phyloP scores from a whole-genome alignment of 2,888 invertebrate species.

The Drosophila fungiperda region DNA sequence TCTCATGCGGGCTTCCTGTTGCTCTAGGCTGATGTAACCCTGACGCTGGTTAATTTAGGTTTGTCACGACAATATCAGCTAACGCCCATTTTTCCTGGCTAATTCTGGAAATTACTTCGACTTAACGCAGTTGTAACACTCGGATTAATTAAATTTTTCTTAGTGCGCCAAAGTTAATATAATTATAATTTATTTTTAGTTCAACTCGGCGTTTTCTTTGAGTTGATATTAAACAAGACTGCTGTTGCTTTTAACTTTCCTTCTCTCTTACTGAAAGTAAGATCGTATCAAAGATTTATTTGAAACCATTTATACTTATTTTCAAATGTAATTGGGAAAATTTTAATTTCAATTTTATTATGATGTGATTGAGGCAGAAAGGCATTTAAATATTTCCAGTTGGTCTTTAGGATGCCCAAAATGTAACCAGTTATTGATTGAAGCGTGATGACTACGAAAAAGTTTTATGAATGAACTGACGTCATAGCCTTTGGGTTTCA shows the following conservation, averaged over 20 bases:
- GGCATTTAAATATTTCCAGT: background rate
- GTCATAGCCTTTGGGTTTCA: slow-evolving; percentile 4
- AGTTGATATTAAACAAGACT: slow-evolving; percentile 25
- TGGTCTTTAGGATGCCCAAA: background rate
- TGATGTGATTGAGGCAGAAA: background rate
- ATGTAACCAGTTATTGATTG: slow-evolving; percentile 56
- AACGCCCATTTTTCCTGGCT: slow-evolving; percentile 33
- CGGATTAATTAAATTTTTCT: slow-evolving; percentile 72
- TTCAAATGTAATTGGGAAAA: background rate
- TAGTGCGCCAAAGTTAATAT: slow-evolving; percentile 19
- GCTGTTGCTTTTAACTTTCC: slow-evolving; percentile 5
- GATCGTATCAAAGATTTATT: background rate
- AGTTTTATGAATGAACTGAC: slow-evolving; percentile 56
- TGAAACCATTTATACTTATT: background rate
- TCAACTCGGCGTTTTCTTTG: slow-evolving; percentile 15
- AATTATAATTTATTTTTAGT: slow-evolving; percentile 47
- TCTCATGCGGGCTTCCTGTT: slow-evolving; percentile 5
- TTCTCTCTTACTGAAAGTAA: background rate
- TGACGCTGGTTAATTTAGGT: slow-evolving; percentile 66
- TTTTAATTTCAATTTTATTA: slow-evolving; percentile 1
- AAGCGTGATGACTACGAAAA: slow-evolving; percentile 26
- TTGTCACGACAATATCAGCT: slow-evolving; percentile 73
- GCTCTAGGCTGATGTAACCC: slow-evolving; percentile 68
- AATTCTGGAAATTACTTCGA: slow-evolving; percentile 33
- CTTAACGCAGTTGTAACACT: slow-evolving; percentile 45